phyloP scores from a whole-genome alignment of 1,140 invertebrate genomes.

The Hylyphantes graminicola region DNA sequence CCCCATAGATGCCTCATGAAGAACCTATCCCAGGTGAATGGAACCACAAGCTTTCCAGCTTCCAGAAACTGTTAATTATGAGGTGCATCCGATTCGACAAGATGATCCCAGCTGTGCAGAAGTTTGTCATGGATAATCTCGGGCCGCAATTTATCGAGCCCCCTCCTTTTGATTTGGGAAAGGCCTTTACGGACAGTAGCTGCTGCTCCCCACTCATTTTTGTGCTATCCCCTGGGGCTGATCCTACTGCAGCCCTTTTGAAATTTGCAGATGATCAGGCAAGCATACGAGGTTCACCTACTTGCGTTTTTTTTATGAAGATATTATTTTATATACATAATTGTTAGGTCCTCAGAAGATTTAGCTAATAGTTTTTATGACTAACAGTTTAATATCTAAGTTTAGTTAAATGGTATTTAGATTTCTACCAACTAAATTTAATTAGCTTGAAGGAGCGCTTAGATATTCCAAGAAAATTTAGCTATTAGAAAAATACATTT shows the following conservation, averaged over 20 bases:
- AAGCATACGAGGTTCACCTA: background rate
- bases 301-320: too few species aligned
- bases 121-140: constrained; percentile 71
- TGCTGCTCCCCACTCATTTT: constrained; percentile 70
- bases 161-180: constrained; percentile 72
- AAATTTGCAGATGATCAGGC: constrained; percentile 73
- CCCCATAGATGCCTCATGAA: constrained; percentile 67
- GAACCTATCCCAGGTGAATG: constrained; percentile 67
- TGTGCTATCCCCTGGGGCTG: constrained; percentile 72
- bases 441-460: too few species aligned
- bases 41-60: constrained; percentile 66
- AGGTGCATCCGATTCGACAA: constrained; percentile 73
- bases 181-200: constrained; percentile 71
- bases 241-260: constrained; percentile 71
- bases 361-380: too few species aligned
- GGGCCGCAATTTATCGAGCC: constrained; percentile 72
- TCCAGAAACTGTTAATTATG: constrained; percentile 71
- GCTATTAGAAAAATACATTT: too few species aligned
- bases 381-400: too few species aligned
- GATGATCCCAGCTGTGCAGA: constrained; percentile 83
- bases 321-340: too few species aligned
- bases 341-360: too few species aligned
- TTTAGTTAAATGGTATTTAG: too few species aligned
- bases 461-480: too few species aligned
- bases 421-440: too few species aligned